These are phyloP conservation scores for Cataglyphis livida DNA, from an alignment of 2,888 invertebrate species.

Conservation along the genomic window DNA sequence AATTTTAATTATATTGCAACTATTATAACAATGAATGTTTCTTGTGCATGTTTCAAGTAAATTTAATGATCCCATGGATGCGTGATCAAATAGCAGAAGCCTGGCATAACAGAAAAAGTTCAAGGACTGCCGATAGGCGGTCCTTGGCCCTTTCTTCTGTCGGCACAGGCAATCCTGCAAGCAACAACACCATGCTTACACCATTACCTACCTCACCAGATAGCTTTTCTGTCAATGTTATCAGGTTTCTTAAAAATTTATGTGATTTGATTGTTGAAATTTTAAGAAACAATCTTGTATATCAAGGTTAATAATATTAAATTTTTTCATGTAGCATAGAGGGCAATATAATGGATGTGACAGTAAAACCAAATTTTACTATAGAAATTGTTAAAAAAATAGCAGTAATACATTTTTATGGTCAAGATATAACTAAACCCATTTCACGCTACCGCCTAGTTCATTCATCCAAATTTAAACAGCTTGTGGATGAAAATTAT, in stretches of 20 bases:
- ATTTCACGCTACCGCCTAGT: slow-evolving; percentile 79
- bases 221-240: slow-evolving; percentile 79
- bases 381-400: slow-evolving; percentile 80
- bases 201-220: slow-evolving; percentile 74
- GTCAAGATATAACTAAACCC: slow-evolving; percentile 72
- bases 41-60: slow-evolving; percentile 60
- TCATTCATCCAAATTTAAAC: slow-evolving; percentile 75
- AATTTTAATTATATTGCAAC: neutral
- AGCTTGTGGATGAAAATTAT: slow-evolving; percentile 77
- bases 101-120: slow-evolving; percentile 81
- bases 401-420: slow-evolving; percentile 82
- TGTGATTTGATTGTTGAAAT: neutral
- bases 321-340: slow-evolving; percentile 75
- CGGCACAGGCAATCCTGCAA: slow-evolving; percentile 73
- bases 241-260: slow-evolving; percentile 74
- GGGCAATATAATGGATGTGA: slow-evolving; percentile 76
- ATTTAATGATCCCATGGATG: slow-evolving; percentile 83
- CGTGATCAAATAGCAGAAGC: slow-evolving; percentile 80
- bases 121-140: slow-evolving; percentile 77
- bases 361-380: slow-evolving; percentile 78
- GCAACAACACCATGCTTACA: slow-evolving; percentile 74
- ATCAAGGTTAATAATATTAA: neutral
- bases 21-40: neutral
- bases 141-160: slow-evolving; percentile 74
- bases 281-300: slow-evolving; percentile 6